phyloP scores from a whole-genome alignment of 2,797 vertebrate genomes.

The Sus cebifrons region DNA sequence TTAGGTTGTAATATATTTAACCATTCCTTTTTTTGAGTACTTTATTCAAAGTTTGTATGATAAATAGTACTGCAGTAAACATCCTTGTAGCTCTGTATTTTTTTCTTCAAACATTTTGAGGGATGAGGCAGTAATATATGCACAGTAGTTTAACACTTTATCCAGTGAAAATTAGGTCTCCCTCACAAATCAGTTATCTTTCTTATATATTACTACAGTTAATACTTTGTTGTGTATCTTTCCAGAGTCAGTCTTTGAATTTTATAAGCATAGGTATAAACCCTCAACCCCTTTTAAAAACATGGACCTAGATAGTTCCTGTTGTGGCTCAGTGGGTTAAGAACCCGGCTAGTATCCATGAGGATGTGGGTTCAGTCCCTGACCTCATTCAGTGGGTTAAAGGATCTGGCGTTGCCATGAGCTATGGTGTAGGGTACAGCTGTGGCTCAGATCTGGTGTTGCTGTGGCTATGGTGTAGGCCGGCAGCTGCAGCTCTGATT shows the following conservation, averaged over 20 bases:
- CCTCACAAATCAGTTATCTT: background rate
- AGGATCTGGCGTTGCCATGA: no score
- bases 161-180: background rate
- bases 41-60: constrained; percentile 6
- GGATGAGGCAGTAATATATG: background rate
- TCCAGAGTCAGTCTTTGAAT: background rate
- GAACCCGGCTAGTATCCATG: no score
- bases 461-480: no score
- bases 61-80: background rate
- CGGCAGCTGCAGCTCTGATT: no score
- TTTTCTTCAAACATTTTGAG: constrained; percentile 49
- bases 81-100: background rate
- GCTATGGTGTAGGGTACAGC: no score
- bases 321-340: no score
- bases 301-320: no score
- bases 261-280: background rate
- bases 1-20: constrained; percentile 9
- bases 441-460: no score
- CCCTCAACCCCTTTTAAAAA: background rate
- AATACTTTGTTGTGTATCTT: background rate
- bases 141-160: constrained; percentile 5
- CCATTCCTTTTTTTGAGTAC: background rate
- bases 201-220: background rate
- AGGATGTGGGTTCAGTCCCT: no score
- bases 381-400: no score